Base-by-base conservation (phyloP, 1,140 invertebrate genomes). In the Mercenaria mercenaria region DNA sequence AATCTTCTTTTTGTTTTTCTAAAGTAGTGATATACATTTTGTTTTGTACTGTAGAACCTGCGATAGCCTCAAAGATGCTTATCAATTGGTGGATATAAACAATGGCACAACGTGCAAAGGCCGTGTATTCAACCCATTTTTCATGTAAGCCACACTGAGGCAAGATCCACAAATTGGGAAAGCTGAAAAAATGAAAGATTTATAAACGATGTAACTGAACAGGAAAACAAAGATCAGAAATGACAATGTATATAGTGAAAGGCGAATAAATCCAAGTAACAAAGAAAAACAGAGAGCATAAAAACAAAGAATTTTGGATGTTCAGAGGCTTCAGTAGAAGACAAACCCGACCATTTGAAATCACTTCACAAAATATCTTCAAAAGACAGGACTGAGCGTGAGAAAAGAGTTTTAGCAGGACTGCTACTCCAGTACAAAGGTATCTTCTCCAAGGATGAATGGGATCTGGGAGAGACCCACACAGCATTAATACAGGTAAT, bases 371-470 rank as follows among this genome's bases (percentile, higher is more conserved):
- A 80, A n/a, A n/a, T n/a, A 18, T 10, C 77, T n/a, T 26, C 77
- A 8, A 23, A 11, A 0, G 8, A 4, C 11, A 80, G 32, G 26
- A 52, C 10, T n/a, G 2, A 80, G 23, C 29, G 10, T 10, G 41
- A 56, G 41, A 4, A 80, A 52, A 29, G 20, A 20, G 39, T 11
- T 13, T 8, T 50, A 37, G 39, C 76, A 52, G 47, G 43, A 50
- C 47, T 80, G n/a, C n/a, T n/a, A n/a, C n/a, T n/a, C n/a, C n/a
- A n/a, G n/a, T n/a, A n/a, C n/a, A n/a, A n/a, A n/a, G 4, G 11
- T 80, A 26, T 8, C 3, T 80, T 80, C 26, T 76, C 80, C 4
- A 83, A 64, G 64, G 34, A 83, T 83, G 80, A 83, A 64, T 59
- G 47, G 37, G 80, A 85, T 34, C 23, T 85, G 2, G 82, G 82